Conservation (phyloP, 2,888 invertebrate species). For the Euphydryas editha region DNA sequence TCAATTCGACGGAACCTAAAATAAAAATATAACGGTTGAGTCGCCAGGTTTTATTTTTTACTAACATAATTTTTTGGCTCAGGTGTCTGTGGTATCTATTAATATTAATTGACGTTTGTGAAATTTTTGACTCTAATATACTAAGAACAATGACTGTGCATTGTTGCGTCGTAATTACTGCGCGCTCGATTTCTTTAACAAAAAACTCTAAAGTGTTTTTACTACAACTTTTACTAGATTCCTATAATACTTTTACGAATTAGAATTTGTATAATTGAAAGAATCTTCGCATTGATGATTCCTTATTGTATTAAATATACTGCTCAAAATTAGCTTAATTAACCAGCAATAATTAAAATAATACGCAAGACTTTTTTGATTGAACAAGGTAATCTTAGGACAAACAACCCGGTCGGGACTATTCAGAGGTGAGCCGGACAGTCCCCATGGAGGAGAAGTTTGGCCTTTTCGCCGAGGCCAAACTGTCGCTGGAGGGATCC, state of each 20-base stretch:
- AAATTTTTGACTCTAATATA: conserved; percentile 49
- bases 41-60: conserved; percentile 48
- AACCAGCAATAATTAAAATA: too few species aligned
- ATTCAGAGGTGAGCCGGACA: too few species aligned
- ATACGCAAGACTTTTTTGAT: too few species aligned
- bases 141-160: conserved; percentile 53
- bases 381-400: too few species aligned
- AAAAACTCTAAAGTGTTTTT: conserved; percentile 32
- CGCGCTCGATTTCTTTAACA: conserved; percentile 45
- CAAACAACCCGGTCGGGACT: too few species aligned
- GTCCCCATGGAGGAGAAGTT: too few species aligned
- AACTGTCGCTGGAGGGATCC: too few species aligned
- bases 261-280: not conserved
- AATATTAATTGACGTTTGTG: conserved; percentile 54
- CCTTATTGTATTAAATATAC: too few species aligned
- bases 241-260: conserved; percentile 9
- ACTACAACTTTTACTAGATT: conserved; percentile 24
- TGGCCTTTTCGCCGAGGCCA: too few species aligned
- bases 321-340: too few species aligned
- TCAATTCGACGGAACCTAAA: conserved; percentile 47
- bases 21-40: conserved; percentile 45
- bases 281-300: not conserved
- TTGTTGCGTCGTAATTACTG: conserved; percentile 42
- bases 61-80: conserved; percentile 46
- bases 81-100: conserved; percentile 47